These are phyloP conservation scores for Berghia stephanieae DNA, from an alignment of 1,140 invertebrate species.

Conservation along the genomic window DNA sequence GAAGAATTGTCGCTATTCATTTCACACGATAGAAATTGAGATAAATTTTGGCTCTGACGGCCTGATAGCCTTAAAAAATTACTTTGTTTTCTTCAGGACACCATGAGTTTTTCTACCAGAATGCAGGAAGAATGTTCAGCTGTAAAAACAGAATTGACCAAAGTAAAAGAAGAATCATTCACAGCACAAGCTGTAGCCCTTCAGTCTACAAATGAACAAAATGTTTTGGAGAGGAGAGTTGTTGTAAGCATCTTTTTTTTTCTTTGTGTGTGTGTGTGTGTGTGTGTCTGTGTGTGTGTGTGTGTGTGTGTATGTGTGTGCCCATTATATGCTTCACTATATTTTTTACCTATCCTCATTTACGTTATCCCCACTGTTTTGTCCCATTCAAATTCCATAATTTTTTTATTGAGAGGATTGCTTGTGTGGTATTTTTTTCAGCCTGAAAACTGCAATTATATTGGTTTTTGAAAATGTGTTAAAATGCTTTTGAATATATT, in stretches of 20 bases:
- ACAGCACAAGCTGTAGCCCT: slow-evolving; percentile 40
- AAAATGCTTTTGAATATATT: not conserved
- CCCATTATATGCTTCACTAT: no score
- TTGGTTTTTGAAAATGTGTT: not conserved
- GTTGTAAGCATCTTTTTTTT: slow-evolving; percentile 40
- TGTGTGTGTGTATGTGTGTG: no score
- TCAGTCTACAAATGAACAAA: slow-evolving; percentile 50
- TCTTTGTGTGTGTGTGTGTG: no score
- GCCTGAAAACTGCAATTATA: not conserved
- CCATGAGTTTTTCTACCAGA: slow-evolving; percentile 11
- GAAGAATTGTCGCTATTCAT: no score
- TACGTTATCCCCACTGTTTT: no score
- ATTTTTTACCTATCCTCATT: no score
- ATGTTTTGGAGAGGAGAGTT: slow-evolving; percentile 51
- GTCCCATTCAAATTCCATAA: not conserved
- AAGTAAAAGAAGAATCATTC: slow-evolving; percentile 47
- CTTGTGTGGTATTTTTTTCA: not conserved
- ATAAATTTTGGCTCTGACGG: no score
- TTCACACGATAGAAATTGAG: no score
- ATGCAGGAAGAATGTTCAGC: slow-evolving; percentile 42
- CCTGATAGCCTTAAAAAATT: no score
- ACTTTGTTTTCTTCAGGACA: slow-evolving; percentile 7
- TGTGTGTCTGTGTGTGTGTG: no score
- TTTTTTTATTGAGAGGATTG: not conserved
- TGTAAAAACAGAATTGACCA: slow-evolving; percentile 37